phyloP scores from a whole-genome alignment of 1,140 invertebrate species.

The Steinernema feltiae region DNA sequence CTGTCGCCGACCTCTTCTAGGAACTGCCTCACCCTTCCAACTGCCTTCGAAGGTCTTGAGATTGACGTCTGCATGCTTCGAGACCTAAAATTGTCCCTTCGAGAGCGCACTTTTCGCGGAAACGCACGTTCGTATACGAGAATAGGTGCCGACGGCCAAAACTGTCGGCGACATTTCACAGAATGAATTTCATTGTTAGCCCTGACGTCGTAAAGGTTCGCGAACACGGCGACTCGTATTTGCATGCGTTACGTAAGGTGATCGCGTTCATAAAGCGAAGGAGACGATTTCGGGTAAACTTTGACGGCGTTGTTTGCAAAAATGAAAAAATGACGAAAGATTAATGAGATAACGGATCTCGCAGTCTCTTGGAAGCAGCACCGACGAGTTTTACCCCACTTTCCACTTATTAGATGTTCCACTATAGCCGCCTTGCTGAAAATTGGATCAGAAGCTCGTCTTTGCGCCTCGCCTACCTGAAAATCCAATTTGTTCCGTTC shows the following conservation, averaged over 20 bases:
- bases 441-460: no score
- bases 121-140: constrained; percentile 11
- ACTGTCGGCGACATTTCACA: constrained; percentile 1
- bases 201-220: background rate
- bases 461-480: no score
- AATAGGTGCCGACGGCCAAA: background rate
- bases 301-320: no score
- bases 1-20: background rate
- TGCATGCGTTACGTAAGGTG: background rate
- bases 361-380: no score
- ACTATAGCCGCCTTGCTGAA: no score
- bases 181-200: background rate
- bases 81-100: background rate
- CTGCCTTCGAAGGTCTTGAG: background rate
- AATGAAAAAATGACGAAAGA: background rate
- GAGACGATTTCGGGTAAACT: no score
- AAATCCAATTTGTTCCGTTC: no score
- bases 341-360: no score
- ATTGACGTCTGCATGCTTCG: background rate
- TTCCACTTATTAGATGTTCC: no score
- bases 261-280: background rate
- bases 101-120: background rate
- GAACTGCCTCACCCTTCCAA: background rate
- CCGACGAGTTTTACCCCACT: no score
- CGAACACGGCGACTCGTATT: background rate